These are phyloP conservation scores for Pocillopora verrucosa DNA, from an alignment of 64 coral and sea anemone species.

Conservation along the genomic window DNA sequence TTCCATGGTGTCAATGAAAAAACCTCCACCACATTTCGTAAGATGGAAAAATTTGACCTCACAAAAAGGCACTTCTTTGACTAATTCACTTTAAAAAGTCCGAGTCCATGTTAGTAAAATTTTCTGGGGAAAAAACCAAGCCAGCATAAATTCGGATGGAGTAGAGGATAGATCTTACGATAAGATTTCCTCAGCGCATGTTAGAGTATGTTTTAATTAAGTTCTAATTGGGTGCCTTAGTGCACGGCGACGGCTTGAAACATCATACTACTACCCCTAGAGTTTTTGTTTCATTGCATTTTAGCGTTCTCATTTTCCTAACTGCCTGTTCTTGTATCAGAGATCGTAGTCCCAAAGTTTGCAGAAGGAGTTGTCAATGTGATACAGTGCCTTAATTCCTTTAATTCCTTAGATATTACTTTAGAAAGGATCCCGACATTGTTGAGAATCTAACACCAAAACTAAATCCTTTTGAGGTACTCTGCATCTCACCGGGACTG, in stretches of 20 bases:
- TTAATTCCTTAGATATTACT: constrained; percentile 5
- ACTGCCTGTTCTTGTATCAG: background rate
- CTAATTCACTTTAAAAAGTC: background rate
- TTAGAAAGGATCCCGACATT: background rate
- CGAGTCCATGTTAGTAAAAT: too few relatives aligned
- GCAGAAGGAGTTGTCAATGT: background rate
- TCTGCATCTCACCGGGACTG: background rate
- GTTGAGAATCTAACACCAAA: background rate
- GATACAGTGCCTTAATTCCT: background rate
- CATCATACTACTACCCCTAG: too few relatives aligned
- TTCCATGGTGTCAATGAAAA: background rate
- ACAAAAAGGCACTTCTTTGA: background rate
- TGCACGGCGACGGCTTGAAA: too few relatives aligned
- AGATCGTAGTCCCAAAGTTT: background rate
- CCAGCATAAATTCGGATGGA: too few relatives aligned
- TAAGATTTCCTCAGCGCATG: too few relatives aligned
- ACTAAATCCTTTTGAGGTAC: background rate
- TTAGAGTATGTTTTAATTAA: too few relatives aligned
- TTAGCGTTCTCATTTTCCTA: background rate
- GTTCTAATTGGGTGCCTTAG: too few relatives aligned
- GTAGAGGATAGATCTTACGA: too few relatives aligned
- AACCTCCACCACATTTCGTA: background rate
- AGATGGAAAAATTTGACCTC: background rate
- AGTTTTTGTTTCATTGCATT: background rate
- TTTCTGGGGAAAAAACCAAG: too few relatives aligned